Conservation (phyloP, 2,888 invertebrate genomes). For the Crepidodera aurea region DNA sequence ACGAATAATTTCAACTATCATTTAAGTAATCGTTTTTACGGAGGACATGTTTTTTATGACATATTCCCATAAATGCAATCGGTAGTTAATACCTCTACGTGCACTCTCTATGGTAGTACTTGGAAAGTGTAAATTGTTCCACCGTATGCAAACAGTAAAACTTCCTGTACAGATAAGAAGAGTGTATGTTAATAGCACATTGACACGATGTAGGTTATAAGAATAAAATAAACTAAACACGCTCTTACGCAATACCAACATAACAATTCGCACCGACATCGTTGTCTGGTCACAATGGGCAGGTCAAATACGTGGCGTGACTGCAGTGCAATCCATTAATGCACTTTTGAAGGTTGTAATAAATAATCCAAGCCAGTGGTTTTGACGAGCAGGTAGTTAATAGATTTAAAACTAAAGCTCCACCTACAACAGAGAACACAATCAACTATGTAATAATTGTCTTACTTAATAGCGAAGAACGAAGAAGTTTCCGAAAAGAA, state of each 20-base stretch:
- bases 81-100: neutral
- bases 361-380: neutral
- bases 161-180: constrained; percentile 41
- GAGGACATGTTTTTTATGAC: too few species aligned
- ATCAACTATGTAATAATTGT: too few species aligned
- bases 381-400: neutral
- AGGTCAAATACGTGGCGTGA: constrained; percentile 49
- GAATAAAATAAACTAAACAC: constrained; percentile 45
- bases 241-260: constrained; percentile 42
- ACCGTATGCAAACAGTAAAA: constrained; percentile 23
- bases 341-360: constrained; percentile 25
- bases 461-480: too few species aligned
- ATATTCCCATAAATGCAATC: neutral
- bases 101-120: neutral
- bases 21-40: too few species aligned
- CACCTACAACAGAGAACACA: too few species aligned
- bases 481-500: too few species aligned
- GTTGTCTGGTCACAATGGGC: constrained; percentile 50
- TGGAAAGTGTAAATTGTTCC: constrained; percentile 26
- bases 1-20: too few species aligned
- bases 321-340: constrained; percentile 30
- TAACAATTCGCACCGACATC: constrained; percentile 38
- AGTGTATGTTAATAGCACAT: constrained; percentile 51
- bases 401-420: too few species aligned
- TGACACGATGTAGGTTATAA: constrained; percentile 55